Base-by-base conservation (phyloP, 2,888 invertebrate genomes). In the Lasioglossum malachurum region DNA sequence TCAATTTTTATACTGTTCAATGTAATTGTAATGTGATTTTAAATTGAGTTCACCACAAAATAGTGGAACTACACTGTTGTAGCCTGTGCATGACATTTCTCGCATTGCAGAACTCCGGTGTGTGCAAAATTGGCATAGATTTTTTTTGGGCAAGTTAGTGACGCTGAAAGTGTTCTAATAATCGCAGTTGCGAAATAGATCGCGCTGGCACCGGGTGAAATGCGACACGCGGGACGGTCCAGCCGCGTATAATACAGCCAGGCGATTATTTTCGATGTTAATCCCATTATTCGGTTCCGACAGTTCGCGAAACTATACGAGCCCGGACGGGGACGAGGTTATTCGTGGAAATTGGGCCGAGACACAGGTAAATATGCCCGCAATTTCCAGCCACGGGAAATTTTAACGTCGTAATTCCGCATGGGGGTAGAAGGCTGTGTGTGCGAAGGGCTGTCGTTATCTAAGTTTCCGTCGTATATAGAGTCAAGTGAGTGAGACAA, bases 161-260 rank as follows among this genome's bases (percentile, higher is more conserved):
- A 23, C 53, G 23, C 1, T 2, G 3, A 53, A 23, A 53, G 53
- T 10, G 23, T 53, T 53, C 53, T 53, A 53, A 53, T 53, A 53
- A 53, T 53, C 23, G 23, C 23, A 23, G 10, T 10, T 23, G 23
- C 23, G 53, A 10, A 23, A 23, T 23, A 53, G 23, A 53, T 53
- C 23, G 23, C 49, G 7, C 7, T 2, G 49, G 7, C 49, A 49
- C 7, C 49, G 49, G 19, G 23, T 88, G 88, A 87, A 88, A 84
- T 84, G 80, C 46, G 19, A 80, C 78, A 53, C 38, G n/a, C 35
- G 35, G 35, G 77, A 14, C 8, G 8, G 4, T 46, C 69, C 75
- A 83, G 57, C 80, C 23, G 44, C 35, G 23, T 23, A 19, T 82
- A 83, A 88, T 35, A 46, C 31, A 4, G 57, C 31, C 16, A n/a